A percentile compares a stretch with the other conserved stretches of the same genome.
phyloP scores from a whole-genome alignment of 1,140 invertebrate species.

The Ips nitidus region DNA sequence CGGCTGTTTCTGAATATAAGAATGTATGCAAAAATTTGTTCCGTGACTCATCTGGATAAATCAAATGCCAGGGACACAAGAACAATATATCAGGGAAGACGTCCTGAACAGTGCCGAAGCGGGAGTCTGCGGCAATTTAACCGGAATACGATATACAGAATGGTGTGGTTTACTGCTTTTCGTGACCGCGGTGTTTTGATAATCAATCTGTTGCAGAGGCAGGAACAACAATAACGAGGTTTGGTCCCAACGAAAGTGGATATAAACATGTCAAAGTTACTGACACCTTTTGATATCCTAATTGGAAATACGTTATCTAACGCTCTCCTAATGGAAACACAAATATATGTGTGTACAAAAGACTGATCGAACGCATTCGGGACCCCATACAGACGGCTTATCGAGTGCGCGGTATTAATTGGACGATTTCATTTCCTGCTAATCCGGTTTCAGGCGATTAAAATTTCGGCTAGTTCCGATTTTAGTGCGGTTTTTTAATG shows the following conservation, averaged over 20 bases:
- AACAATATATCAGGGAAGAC: slow-evolving; percentile 21
- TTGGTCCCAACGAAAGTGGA: slow-evolving; percentile 6
- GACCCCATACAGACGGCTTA: neutral
- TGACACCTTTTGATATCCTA: slow-evolving; percentile 9
- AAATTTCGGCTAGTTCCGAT: neutral
- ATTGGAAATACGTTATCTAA: slow-evolving; percentile 7
- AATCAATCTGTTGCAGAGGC: slow-evolving; percentile 24
- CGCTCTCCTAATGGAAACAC: neutral
- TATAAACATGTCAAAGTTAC: slow-evolving; percentile 10
- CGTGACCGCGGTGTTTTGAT: slow-evolving; percentile 16
- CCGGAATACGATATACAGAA: slow-evolving; percentile 3
- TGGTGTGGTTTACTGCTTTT: slow-evolving; percentile 28
- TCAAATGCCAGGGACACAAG: slow-evolving; percentile 16
- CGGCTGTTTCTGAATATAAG: neutral
- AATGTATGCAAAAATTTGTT: neutral
- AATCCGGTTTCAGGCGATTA: neutral
- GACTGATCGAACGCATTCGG: neutral
- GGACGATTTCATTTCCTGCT: neutral
- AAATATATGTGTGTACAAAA: slow-evolving; percentile 5
- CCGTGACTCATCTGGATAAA: slow-evolving; percentile 27
- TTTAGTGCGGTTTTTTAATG: neutral
- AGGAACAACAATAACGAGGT: slow-evolving; percentile 17
- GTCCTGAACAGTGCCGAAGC: slow-evolving; percentile 6
- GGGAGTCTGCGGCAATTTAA: slow-evolving; percentile 5
- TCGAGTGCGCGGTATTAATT: slow-evolving; percentile 2